These are phyloP conservation scores for Xyrauchen texanus DNA, from an alignment of 2,113 vertebrate genomes.

Conservation along the genomic window DNA sequence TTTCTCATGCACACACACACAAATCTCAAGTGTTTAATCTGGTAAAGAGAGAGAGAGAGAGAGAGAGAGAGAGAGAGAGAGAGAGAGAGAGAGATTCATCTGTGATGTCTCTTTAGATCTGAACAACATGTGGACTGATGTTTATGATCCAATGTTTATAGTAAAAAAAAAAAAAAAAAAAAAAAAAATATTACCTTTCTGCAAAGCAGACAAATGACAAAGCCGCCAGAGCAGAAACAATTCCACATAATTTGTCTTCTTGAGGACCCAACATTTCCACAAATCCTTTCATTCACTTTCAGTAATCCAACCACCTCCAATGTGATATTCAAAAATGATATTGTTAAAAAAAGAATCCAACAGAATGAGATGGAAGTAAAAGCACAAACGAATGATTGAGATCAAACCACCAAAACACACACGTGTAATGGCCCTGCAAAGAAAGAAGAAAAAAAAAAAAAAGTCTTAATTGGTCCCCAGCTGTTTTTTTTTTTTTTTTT, in stretches of 20 bases:
- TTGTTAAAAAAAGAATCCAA: slow-evolving; percentile 51
- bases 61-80: neutral
- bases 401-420: slow-evolving; percentile 49
- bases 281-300: slow-evolving; percentile 78
- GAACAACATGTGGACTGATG: neutral
- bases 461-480: slow-evolving; percentile 67
- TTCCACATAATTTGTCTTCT: slow-evolving; percentile 92
- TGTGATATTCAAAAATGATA: slow-evolving; percentile 58
- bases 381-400: slow-evolving; percentile 44
- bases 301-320: slow-evolving; percentile 78
- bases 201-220: slow-evolving; percentile 90
- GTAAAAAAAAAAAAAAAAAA: neutral
- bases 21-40: slow-evolving; percentile 41
- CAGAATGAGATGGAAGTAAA: neutral
- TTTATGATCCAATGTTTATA: neutral
- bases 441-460: slow-evolving; percentile 51
- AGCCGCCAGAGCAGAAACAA: slow-evolving; percentile 89
- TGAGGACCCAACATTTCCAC: slow-evolving; percentile 96
- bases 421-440: slow-evolving; percentile 48
- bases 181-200: slow-evolving; percentile 81
- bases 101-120: neutral
- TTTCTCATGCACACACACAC: slow-evolving; percentile 28
- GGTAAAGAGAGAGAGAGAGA: neutral
- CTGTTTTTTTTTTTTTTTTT: slow-evolving; percentile 52
- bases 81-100: slow-evolving; percentile 5